A percentile compares a stretch with the other conserved stretches of the same genome.
phyloP scores from a whole-genome alignment of 2,113 vertebrate species.

The Smithornis capensis region DNA sequence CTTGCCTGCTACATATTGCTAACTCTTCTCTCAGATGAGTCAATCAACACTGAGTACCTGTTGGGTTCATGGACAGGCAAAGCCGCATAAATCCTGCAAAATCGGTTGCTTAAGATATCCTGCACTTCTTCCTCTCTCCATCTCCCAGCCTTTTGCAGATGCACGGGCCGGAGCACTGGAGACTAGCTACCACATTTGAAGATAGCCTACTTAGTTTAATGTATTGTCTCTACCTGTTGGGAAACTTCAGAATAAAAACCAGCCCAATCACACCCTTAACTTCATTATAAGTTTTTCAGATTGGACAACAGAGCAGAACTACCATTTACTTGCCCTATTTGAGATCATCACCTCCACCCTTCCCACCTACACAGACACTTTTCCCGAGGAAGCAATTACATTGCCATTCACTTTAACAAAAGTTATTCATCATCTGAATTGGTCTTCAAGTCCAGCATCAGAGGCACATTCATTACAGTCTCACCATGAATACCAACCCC shows the following conservation, averaged over 20 bases:
- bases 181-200: background rate
- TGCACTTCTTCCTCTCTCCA: background rate
- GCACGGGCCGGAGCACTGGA: background rate
- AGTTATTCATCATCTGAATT: slow-evolving; percentile 20
- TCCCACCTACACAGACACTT: background rate
- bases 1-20: background rate
- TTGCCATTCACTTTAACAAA: slow-evolving; percentile 5
- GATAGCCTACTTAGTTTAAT: background rate
- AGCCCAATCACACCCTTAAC: background rate
- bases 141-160: background rate
- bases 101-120: background rate
- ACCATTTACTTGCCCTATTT: background rate
- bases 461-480: background rate
- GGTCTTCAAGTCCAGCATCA: background rate
- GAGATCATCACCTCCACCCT: slow-evolving; percentile 13
- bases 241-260: background rate
- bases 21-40: background rate
- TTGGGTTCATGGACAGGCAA: background rate
- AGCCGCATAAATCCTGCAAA: background rate
- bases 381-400: slow-evolving; percentile 39
- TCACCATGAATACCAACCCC: background rate
- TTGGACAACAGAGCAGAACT: background rate
- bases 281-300: background rate
- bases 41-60: background rate
- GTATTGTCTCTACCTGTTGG: background rate